Evolutionary conservation across 2,888 invertebrate genomes (phyloP), one percentile per base, ranked within the genome.

Genomic region (Dasysyrphus albostriatus): DNA sequence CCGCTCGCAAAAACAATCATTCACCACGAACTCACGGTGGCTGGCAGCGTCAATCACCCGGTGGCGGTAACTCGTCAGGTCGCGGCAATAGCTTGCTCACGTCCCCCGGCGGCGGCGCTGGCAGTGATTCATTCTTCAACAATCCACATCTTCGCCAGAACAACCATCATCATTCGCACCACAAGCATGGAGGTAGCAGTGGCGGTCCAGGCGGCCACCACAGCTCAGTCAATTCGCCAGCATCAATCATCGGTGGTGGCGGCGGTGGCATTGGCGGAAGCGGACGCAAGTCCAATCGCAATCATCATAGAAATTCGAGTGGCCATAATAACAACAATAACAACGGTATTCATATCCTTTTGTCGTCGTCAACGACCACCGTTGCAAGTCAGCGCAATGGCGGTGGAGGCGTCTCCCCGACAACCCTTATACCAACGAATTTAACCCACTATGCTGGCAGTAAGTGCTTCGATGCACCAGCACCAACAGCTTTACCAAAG

Each of bases 381-480:
- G 76, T 73, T 47, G 78, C 70, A 67, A 88, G 67, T 81, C 81
- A 82, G 51, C 88, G 88, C 63, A 72, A 87, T 76, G 78, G 74
- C 32, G 67, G 67, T 65, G 88, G 88, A 76, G 88, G 88, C 59
- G 89, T 91, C 89, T 92, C 92, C 78, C 92, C 91, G 85, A 89
- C 89, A 49, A 89, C 89, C 89, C 90, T 91, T 85, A 90, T 92
- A 90, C 92, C 92, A 91, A 91, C 92, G 90, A 92, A 91, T 88
- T 90, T 92, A 88, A 92, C 92, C 89, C 92, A 92, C 90, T 93
- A 93, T 92, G 97, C 97, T 88, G 96, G 95, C 91, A 96, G 96
- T 91, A 97, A 96, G 92, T 97, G 96, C 94, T 96, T 96, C 90
- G 96, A 96, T 89, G 96, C 97, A 75, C 97, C 97, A 69, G 95